A percentile compares a stretch with the other conserved stretches of the same genome.
Conservation (phyloP, 2,113 vertebrate genomes). For the Salvelinus namaycush region DNA sequence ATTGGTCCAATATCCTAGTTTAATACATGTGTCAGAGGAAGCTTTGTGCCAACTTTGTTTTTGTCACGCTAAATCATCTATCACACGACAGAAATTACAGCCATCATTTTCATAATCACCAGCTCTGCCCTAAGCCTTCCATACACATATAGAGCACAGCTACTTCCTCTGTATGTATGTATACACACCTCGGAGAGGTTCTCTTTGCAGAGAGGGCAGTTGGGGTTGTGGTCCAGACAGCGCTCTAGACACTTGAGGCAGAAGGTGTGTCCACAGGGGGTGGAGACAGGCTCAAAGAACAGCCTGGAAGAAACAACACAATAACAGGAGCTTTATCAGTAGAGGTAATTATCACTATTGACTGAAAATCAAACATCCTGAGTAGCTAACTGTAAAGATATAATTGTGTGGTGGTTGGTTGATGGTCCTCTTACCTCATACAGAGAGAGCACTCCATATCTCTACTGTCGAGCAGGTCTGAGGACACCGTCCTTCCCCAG, state of each 20-base stretch:
- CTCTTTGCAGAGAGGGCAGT: constrained; percentile 92
- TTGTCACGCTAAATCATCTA: too few relatives aligned
- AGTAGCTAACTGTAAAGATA: too few relatives aligned
- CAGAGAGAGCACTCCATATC: constrained; percentile 93
- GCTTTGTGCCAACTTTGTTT: too few relatives aligned
- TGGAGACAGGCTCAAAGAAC: constrained; percentile 91
- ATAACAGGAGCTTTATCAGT: too few relatives aligned
- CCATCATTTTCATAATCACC: not conserved
- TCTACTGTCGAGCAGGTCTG: constrained; percentile 78
- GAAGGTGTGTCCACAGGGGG: constrained; percentile 91
- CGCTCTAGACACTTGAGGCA: constrained; percentile 94
- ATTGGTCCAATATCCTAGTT: not conserved
- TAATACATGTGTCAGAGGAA: too few relatives aligned
- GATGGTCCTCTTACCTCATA: constrained; percentile 82
- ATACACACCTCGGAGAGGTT: constrained; percentile 83
- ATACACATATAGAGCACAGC: not conserved
- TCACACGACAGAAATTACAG: too few relatives aligned
- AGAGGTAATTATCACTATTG: too few relatives aligned
- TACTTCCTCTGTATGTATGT: not conserved
- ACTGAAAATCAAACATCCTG: too few relatives aligned
- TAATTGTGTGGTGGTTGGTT: too few relatives aligned
- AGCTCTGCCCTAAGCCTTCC: not conserved
- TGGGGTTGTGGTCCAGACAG: constrained; percentile 88
- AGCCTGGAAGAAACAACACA: constrained; percentile 70
- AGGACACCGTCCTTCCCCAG: constrained; percentile 62